A percentile compares a stretch with the other conserved stretches of the same genome.
phyloP scores from a whole-genome alignment of 2,797 vertebrate genomes.

The Helicolenus hilgendorfi region DNA sequence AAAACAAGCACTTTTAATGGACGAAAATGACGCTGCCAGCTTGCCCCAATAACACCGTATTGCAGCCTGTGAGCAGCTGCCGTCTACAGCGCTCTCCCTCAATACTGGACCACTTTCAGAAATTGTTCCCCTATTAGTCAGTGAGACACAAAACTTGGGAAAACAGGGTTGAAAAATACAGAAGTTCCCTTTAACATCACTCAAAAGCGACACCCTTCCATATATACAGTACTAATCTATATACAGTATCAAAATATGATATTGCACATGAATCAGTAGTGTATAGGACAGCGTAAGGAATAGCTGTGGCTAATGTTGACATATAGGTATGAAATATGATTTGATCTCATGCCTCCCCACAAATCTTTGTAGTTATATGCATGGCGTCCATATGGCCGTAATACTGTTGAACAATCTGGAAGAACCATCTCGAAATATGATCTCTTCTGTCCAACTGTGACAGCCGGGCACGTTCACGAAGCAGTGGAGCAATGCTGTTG shows the following conservation, averaged over 20 bases:
- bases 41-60: too few species aligned
- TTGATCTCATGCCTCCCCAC: constrained; percentile 14
- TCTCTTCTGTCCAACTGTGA: constrained; percentile 14
- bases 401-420: constrained; percentile 30
- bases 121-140: neutral
- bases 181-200: neutral
- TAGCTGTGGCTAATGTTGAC: neutral
- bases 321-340: constrained; percentile 41
- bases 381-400: constrained; percentile 35
- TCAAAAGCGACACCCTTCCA: neutral
- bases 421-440: constrained; percentile 45
- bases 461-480: neutral
- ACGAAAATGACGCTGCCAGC: too few species aligned
- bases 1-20: too few species aligned
- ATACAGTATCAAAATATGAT: neutral
- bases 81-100: neutral
- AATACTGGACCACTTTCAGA: neutral
- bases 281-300: neutral
- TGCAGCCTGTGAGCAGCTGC: neutral
- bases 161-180: neutral
- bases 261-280: neutral
- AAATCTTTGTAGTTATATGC: constrained; percentile 7
- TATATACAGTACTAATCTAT: neutral
- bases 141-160: neutral
- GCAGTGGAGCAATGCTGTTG: neutral